Evolutionary conservation across 2,888 invertebrate genomes (phyloP).

Genomic region (Lasioglossum malachurum): DNA sequence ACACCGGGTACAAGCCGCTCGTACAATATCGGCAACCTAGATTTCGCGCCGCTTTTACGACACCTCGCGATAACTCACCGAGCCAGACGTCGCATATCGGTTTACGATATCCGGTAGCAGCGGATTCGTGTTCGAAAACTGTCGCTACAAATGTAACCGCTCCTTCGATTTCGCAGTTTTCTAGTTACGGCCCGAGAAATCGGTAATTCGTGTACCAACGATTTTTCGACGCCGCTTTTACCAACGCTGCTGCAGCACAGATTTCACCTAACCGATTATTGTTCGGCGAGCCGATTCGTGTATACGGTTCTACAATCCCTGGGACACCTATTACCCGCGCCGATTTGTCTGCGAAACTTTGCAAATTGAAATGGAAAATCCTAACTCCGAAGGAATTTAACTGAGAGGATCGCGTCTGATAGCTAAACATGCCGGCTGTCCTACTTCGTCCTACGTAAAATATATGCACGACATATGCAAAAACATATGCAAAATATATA

Average conservation of each 20-base stretch:
- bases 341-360: neutral
- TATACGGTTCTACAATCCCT: neutral
- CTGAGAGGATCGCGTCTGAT: neutral
- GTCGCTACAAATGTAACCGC: conserved; percentile 31
- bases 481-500: too few relatives aligned
- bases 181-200: neutral
- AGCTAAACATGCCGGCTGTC: neutral
- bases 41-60: conserved; percentile 47
- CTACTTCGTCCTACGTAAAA: too few relatives aligned
- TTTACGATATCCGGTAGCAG: conserved; percentile 44
- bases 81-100: conserved; percentile 36
- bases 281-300: neutral
- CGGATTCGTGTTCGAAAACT: conserved; percentile 37
- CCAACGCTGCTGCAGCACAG: neutral
- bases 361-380: neutral
- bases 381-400: neutral
- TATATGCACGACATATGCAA: too few relatives aligned
- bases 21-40: conserved; percentile 48
- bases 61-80: conserved; percentile 36
- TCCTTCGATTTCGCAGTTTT: conserved; percentile 7
- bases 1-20: conserved; percentile 23
- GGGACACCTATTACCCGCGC: neutral
- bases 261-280: conserved; percentile 12
- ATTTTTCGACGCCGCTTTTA: neutral
- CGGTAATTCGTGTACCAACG: neutral